phyloP scores from a whole-genome alignment of 2,113 vertebrate genomes.

The Ptilorrhoa leucosticta region DNA sequence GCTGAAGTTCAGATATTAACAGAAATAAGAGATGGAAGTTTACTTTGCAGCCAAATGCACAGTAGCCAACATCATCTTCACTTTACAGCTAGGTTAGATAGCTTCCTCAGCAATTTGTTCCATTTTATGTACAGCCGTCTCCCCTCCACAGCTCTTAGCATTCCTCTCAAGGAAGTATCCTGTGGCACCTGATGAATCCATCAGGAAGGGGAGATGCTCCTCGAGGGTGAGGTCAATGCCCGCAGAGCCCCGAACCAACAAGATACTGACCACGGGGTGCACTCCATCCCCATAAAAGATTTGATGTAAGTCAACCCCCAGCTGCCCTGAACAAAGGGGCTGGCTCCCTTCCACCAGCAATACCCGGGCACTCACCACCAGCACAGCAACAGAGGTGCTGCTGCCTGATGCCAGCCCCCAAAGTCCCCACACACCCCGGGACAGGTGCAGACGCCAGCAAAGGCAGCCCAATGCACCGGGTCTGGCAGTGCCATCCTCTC shows the following conservation, averaged over 20 bases:
- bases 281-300: background rate
- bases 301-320: background rate
- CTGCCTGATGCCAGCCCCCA: background rate
- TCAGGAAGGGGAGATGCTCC: background rate
- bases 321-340: background rate
- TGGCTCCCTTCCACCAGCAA: background rate
- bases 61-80: background rate
- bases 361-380: background rate
- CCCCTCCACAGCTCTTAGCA: background rate
- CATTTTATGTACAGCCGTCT: background rate
- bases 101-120: background rate
- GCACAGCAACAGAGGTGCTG: background rate
- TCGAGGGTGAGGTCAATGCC: fast-evolving
- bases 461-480: background rate
- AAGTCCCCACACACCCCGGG: fast-evolving
- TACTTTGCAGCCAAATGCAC: background rate
- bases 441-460: background rate
- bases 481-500: background rate
- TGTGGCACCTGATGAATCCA: background rate
- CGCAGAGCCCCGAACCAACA: background rate
- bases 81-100: background rate
- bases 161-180: background rate
- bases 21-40: background rate
- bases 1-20: background rate
- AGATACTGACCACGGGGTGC: fast-evolving